Conservation (phyloP, 2,888 invertebrate species). For the Lasioglossum malachurum region DNA sequence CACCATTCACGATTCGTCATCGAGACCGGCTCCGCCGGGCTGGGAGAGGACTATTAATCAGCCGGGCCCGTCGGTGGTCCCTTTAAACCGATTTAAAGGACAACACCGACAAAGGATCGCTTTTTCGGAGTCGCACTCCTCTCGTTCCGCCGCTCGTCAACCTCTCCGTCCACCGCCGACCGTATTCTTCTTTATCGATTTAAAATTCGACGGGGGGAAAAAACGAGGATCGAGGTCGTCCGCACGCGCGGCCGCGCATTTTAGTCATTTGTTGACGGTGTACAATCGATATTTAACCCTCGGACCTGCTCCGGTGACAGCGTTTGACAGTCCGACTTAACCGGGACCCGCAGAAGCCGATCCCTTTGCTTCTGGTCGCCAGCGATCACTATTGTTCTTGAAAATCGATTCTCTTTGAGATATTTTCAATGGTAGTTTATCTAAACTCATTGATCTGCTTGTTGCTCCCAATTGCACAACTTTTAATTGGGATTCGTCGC, state of each 20-base stretch:
- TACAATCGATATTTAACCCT: conserved; percentile 1
- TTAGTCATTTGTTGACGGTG: conserved; percentile 10
- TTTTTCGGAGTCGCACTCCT: conserved; percentile 65
- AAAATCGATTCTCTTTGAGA: too few relatives aligned
- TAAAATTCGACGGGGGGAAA: conserved; percentile 12
- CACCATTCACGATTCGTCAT: conserved; percentile 82
- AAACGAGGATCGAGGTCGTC: not conserved
- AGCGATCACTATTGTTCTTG: too few relatives aligned
- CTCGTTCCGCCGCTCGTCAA: conserved; percentile 32
- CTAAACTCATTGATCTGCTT: too few relatives aligned
- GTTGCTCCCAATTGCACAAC: too few relatives aligned
- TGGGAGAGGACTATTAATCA: conserved; percentile 80
- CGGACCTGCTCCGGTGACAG: not conserved
- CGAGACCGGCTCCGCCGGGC: conserved; percentile 71
- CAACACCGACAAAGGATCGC: conserved; percentile 78
- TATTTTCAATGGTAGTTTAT: too few relatives aligned
- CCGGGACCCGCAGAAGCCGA: not conserved
- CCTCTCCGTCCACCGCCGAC: conserved; percentile 52
- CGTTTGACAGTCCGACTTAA: not conserved
- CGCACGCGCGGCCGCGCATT: conserved; percentile 8
- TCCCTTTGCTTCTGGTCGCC: not conserved
- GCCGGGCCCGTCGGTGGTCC: conserved; percentile 79
- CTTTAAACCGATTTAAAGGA: conserved; percentile 81
- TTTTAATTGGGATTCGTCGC: too few relatives aligned
- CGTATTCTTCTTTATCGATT: conserved; percentile 58